Evolutionary conservation across 2,888 invertebrate species (phyloP), one percentile per base, ranked within the genome.

Genomic region (Sphinx pinastri): DNA sequence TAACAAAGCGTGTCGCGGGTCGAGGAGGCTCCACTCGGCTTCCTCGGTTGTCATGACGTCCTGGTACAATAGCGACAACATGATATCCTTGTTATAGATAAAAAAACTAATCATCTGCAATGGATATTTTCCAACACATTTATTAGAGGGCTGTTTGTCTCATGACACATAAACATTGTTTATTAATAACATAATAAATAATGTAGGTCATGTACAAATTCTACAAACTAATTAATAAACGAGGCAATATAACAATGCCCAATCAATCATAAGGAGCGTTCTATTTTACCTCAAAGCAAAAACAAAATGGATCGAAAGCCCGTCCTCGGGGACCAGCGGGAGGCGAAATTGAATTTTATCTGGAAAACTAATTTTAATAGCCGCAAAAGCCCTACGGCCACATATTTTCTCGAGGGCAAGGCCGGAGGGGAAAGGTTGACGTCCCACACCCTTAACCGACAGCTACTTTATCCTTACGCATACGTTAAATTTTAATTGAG

Each of bases 301-400:
- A 78, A 75, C 74, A 79, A 77, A 73, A 74, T 74, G 76, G 73
- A 70, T 71, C 47, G 57, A 54, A 68, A 74, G 77, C 71, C 71
- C 55, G 72, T 70, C 79, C 82, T 77, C 78, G 49, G 79, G 76
- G 84, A 74, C 71, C 71, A 69, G 75, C 76, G 73, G 73, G 77
- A 67, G 71, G 70, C 75, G 72, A 82, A 86, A 88, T 88, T 86
- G 84, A 88, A 87, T 86, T 83, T 78, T 79, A 82, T 78, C 79
- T 79, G 80, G 76, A 78, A 63, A 69, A 69, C 69, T 69, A 69
- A 69, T 60, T 69, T 69, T 69, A 86, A 88, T 85, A 82, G 81
- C 63, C 71, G 68, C 73, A 68, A 73, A 73, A 71, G 76, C 74
- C 75, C 73, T 49, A 71, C 71, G 73, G 75, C 76, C 76, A 71